phyloP scores from a whole-genome alignment of 2,113 vertebrate species.

The Lucifuga dentata region DNA sequence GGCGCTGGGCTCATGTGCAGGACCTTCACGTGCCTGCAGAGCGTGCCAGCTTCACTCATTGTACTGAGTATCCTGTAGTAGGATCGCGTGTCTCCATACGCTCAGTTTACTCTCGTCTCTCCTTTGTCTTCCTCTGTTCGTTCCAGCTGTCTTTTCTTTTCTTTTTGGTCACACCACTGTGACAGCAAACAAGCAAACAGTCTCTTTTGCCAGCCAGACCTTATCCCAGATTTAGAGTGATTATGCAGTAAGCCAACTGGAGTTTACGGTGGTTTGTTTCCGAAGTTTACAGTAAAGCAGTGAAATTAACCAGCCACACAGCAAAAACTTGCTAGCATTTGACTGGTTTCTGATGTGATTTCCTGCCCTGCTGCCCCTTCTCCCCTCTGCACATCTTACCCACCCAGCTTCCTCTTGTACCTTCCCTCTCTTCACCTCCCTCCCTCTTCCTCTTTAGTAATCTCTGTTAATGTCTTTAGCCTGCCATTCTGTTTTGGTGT shows the following conservation, averaged over 20 bases:
- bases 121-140: background rate
- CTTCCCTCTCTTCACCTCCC: background rate
- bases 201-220: background rate
- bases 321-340: background rate
- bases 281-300: background rate
- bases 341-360: background rate
- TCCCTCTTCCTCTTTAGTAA: constrained; percentile 54
- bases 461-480: constrained; percentile 74
- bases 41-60: constrained; percentile 62
- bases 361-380: background rate
- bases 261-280: no score
- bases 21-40: constrained; percentile 38
- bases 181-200: background rate
- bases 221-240: background rate
- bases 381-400: background rate
- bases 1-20: no score
- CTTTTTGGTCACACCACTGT: background rate
- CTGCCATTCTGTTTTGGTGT: constrained; percentile 50
- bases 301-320: background rate
- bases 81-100: constrained; percentile 37
- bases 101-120: constrained; percentile 2
- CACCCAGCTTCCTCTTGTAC: background rate
- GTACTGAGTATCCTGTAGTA: constrained; percentile 44
- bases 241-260: background rate
- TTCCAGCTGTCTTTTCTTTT: constrained; percentile 1